phyloP scores from a whole-genome alignment of 2,797 vertebrate genomes.

The Nasua narica region DNA sequence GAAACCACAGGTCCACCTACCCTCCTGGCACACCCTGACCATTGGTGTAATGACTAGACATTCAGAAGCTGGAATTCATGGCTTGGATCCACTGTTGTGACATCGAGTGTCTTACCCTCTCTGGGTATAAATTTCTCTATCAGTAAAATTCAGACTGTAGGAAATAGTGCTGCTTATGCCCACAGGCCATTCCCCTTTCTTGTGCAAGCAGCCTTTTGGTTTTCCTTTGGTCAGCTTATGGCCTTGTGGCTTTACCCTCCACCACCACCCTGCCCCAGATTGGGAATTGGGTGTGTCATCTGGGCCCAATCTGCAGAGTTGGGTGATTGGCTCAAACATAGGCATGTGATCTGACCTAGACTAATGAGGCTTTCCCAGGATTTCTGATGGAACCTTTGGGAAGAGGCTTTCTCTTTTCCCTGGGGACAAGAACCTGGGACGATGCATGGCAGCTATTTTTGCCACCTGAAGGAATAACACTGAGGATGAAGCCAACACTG shows the following conservation, averaged over 20 bases:
- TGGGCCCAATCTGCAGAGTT: neutral
- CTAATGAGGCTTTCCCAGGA: neutral
- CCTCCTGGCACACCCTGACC: neutral
- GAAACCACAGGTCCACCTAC: neutral
- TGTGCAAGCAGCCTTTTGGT: neutral
- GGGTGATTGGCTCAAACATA: neutral
- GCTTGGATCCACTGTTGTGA: neutral
- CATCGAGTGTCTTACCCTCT: neutral
- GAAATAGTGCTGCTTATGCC: neutral
- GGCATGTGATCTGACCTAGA: neutral
- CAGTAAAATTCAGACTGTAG: neutral
- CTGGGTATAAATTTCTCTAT: neutral
- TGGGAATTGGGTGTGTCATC: neutral
- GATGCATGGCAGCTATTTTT: neutral
- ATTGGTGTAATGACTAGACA: neutral
- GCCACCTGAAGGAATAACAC: neutral
- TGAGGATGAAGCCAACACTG: neutral
- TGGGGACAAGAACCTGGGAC: neutral
- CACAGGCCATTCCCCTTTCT: neutral
- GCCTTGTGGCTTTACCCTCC: neutral
- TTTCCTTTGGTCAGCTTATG: neutral
- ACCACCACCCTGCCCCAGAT: neutral
- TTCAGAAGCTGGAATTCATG: neutral
- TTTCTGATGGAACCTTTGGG: neutral
- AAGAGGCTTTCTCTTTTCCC: neutral